phyloP scores from a whole-genome alignment of 2,113 vertebrate species.

The Ploceus nigricollis region DNA sequence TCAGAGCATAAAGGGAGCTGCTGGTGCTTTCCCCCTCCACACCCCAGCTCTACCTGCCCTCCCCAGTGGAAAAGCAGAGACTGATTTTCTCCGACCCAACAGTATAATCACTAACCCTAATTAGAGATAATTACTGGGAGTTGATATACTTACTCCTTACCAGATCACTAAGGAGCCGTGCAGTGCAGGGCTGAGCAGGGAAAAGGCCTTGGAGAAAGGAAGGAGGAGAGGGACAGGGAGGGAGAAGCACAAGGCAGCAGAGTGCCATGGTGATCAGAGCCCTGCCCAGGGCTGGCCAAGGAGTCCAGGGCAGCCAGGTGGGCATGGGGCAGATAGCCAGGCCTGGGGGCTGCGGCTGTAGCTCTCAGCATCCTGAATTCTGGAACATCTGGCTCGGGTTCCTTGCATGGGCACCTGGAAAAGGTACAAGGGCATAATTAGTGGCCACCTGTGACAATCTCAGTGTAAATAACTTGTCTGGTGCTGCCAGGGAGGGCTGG shows the following conservation, averaged over 20 bases:
- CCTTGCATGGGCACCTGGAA: neutral
- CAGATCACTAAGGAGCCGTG: constrained; percentile 82
- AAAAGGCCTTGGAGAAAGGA: neutral
- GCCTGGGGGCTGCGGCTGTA: neutral
- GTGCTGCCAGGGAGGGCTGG: neutral
- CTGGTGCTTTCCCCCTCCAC: constrained; percentile 54
- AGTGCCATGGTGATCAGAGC: neutral
- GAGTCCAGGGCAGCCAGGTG: neutral
- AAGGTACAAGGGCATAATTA: neutral
- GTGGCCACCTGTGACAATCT: neutral
- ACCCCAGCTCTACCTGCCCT: constrained; percentile 74
- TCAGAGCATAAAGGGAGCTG: neutral
- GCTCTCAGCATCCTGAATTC: neutral
- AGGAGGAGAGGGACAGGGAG: neutral
- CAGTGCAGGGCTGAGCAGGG: neutral
- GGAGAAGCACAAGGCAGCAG: neutral
- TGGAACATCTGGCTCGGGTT: neutral
- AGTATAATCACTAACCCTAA: constrained; percentile 99
- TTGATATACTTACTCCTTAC: constrained; percentile 91
- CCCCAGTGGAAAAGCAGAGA: constrained; percentile 86
- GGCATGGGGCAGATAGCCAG: neutral
- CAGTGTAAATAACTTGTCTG: neutral
- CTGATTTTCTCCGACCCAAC: constrained; percentile 93
- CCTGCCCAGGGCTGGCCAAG: neutral
- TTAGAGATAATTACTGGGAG: constrained; percentile 98